Base-by-base conservation (phyloP, 2,888 invertebrate genomes). In the Mayetiola destructor region DNA sequence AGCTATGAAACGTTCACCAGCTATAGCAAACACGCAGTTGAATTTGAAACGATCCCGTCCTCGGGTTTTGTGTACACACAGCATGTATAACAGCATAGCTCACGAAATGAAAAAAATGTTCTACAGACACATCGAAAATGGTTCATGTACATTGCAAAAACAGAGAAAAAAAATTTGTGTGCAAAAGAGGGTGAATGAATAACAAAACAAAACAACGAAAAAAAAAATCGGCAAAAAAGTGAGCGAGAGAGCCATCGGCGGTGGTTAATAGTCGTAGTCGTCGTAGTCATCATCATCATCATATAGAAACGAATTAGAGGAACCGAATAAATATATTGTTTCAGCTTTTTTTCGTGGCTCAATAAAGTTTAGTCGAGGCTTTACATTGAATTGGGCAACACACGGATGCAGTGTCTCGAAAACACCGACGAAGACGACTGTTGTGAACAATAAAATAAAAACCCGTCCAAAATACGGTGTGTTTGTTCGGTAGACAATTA, bases 251-350 rank as follows among this genome's bases (percentile, higher is more conserved):
- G 48, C 27, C n/a, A 48, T 48, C 48, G 48, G 48, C 27, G 48
- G 48, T 48, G 48, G 48, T 48, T 48, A 48, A 48, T 48, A 48
- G 48, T 48, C 48, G 48, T 48, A 48, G 48, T 48, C 48, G 23
- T 48, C 48, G 48, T 48, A 27, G 48, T 48, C 48, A 27, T 48
- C 48, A 48, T n/a, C n/a, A n/a, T 48, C 48, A 48, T 48, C 48
- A 48, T 48, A 48, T 48, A 48, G 48, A 48, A 48, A 27, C 48
- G 48, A 48, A 48, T 48, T 48, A 48, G 48, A 48, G 48, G 27
- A 65, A 65, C 69, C n/a, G n/a, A n/a, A n/a, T n/a, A 68, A 71
- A 71, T 71, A 71, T 71, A 71, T 71, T 72, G 71, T 72, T 72
- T 72, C 71, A 72, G 70, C 69, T 71, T 71, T 71, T 72, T 72